Evolutionary conservation across 2,113 vertebrate genomes (phyloP), one percentile per base, ranked within the genome.

Genomic region (Fregata magnificens): DNA sequence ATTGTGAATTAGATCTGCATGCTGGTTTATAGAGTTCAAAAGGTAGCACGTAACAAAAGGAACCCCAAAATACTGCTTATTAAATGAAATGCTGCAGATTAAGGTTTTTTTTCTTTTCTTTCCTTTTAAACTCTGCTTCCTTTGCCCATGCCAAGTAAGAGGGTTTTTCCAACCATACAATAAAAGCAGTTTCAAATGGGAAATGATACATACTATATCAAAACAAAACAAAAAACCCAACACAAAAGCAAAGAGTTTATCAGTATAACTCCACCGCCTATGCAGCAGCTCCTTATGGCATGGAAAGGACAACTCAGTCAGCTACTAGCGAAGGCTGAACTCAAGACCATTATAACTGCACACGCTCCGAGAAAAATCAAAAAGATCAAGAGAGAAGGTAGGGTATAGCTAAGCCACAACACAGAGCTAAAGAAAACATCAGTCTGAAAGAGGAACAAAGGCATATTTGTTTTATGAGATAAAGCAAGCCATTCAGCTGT

Each of bases 11-110:
- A 67, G 84, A 80, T 58, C 93, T 74, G 84, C 93, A 77, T 47
- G 91, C 67, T 77, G 95, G 15, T 58, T 28, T 36, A 12, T 71
- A 82, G 89, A 97, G 95, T 97, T 97, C 97, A 97, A 97, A 97
- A 97, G 95, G 93, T 31, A 93, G 93, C 91, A 78, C 1, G 4
- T 85, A 97, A 96, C 93, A 96, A 96, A 95, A 95, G 94, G 85
- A 96, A 52, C 87, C 89, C 87, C 92, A 71, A 93, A 97, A 95
- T 77, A 58, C 71, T 91, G 87, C 87, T 94, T 93, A 93, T 92
- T 88, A 95, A 91, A 93, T 94, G 45, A 82, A 86, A 61, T 13
- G 40, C 61, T 80, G 81, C 42, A 36, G 36, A 80, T 55, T 49
- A 45, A 49, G 69, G 8, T 47, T 19, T 13, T 11, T 0, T 11